Base-by-base conservation (phyloP, 1,140 invertebrate species). In the Leguminivora glycinivorella region DNA sequence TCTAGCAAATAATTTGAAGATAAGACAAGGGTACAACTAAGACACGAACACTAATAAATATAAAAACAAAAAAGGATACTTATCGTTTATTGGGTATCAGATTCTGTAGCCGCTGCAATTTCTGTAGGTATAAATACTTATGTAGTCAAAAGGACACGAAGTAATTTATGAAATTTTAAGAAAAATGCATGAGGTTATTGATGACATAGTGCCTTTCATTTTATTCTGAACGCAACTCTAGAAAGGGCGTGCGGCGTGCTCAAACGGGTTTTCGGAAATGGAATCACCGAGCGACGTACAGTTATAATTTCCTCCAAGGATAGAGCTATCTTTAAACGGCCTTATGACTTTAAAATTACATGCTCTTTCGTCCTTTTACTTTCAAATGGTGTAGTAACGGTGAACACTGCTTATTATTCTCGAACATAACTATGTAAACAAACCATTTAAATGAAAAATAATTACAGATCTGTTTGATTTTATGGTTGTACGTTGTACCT, bases 241-340 rank as follows among this genome's bases (percentile, higher is more conserved):
- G 58, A 31, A 34, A 63, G 58, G 58, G 58, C 31, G 19, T 52
- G 47, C 58, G 58, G 58, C 31, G 19, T 52, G 47, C 58, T 63
- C 58, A 31, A 63, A 63, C 58, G 14, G 5, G 58, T 63, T 63
- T 63, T 14, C 58, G 26, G 17, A 63, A 25, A 60, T 63, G 58
- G 58, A 63, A 52, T 52, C 24, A n/a, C 25, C 14, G 17, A 19
- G 58, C 26, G 14, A 4, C 6, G 58, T 63, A 63, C 58, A 63
- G 58, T 63, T 63, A 63, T 63, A 63, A 63, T 63, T 63, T 63
- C 25, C 58, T 29, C 24, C 4, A 31, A 29, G 56, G 58, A 29
- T n/a, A 17, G 14, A 17, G 6, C n/a, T 17, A 19, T 63, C 47
- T 14, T 22, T 19, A 5, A 58, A 29, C n/a, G 26, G 24, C 9